Evolutionary conservation across 2,113 vertebrate species (phyloP).

Genomic region (Charina bottae): DNA sequence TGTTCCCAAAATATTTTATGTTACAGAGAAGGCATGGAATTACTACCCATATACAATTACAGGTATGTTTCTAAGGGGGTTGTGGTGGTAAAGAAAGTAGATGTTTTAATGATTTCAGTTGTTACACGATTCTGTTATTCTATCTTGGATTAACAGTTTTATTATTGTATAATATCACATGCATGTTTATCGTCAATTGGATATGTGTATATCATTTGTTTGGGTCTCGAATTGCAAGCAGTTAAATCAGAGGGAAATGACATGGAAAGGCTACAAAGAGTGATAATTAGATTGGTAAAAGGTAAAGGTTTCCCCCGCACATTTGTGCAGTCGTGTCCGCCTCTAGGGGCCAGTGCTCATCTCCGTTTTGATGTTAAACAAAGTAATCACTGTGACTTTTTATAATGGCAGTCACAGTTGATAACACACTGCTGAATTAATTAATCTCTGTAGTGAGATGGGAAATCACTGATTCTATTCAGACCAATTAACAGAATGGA

Average conservation of each 20-base stretch:
- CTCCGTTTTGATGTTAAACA: not conserved
- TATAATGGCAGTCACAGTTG: not conserved
- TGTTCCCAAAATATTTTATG: slow-evolving; percentile 98
- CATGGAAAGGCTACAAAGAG: not conserved
- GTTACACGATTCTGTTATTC: not conserved
- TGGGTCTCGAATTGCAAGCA: not conserved
- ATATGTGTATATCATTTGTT: not conserved
- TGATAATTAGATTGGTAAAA: not conserved
- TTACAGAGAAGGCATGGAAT: slow-evolving; percentile 99
- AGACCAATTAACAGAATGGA: not conserved
- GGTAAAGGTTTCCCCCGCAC: no score
- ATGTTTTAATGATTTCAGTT: not conserved
- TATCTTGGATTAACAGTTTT: not conserved
- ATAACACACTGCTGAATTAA: not conserved
- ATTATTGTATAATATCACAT: not conserved
- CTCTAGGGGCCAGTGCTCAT: no score
- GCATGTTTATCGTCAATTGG: not conserved
- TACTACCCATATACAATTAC: slow-evolving; percentile 98
- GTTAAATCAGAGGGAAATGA: not conserved
- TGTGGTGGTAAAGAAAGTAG: not conserved
- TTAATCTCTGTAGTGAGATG: not conserved
- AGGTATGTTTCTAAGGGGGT: slow-evolving; percentile 76
- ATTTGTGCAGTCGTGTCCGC: no score
- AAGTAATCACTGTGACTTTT: not conserved
- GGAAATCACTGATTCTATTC: not conserved